Evolutionary conservation across 1,140 invertebrate genomes (phyloP).

Genomic region (Drosophila lini): DNA sequence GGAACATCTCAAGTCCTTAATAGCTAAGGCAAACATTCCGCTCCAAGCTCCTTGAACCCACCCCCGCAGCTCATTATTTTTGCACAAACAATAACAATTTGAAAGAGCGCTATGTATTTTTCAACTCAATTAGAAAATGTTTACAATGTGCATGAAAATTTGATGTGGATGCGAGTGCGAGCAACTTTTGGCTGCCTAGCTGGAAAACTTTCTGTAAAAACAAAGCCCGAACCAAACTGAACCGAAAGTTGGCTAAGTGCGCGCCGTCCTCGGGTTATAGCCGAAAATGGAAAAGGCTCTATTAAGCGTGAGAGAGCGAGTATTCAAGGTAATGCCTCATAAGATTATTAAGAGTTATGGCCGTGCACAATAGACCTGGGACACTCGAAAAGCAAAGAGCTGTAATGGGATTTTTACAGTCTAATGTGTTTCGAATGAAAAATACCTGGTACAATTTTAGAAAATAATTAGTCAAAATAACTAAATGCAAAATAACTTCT

Average conservation of each 20-base stretch:
- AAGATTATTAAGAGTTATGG: conserved; percentile 47
- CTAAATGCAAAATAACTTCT: background rate
- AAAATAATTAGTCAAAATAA: background rate
- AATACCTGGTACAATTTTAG: background rate
- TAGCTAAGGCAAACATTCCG: conserved; percentile 69
- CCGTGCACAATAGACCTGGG: conserved; percentile 1
- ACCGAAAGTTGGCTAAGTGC: conserved; percentile 26
- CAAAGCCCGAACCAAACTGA: conserved; percentile 7
- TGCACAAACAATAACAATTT: conserved; percentile 75
- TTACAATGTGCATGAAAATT: conserved; percentile 79
- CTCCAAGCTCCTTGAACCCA: background rate
- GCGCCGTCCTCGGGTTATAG: background rate
- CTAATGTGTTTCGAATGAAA: background rate
- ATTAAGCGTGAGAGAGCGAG: conserved; percentile 11
- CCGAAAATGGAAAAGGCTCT: conserved; percentile 28
- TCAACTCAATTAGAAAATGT: conserved; percentile 82
- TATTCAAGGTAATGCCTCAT: conserved; percentile 31
- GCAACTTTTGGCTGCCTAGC: conserved; percentile 55
- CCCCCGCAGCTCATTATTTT: conserved; percentile 64
- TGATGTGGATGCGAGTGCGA: conserved; percentile 54
- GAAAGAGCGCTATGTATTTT: conserved; percentile 78
- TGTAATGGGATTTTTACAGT: background rate
- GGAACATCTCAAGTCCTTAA: conserved; percentile 69
- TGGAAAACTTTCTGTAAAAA: conserved; percentile 24
- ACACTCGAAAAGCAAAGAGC: background rate